A percentile compares a stretch with the other conserved stretches of the same genome.
Conservation (phyloP, 2,113 vertebrate genomes). For the Saguinus midas region DNA sequence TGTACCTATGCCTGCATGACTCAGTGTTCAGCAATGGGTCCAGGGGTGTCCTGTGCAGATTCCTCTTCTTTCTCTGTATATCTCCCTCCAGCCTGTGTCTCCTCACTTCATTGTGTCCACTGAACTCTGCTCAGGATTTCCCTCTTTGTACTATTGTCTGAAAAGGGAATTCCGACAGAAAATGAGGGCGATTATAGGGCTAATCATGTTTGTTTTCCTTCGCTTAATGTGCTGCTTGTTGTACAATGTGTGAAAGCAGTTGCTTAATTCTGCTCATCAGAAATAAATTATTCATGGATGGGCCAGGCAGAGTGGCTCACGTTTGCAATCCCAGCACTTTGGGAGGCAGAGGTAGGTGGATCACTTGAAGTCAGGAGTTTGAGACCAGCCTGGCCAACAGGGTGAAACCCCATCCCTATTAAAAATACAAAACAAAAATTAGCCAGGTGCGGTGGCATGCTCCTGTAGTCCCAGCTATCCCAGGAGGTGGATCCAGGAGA, state of each 20-base stretch:
- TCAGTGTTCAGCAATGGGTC: neutral
- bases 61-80: neutral
- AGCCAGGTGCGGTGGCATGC: no score
- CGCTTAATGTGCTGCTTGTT: neutral
- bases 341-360: no score
- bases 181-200: no score
- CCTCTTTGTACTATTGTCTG: neutral
- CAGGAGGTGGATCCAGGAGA: no score
- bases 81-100: neutral
- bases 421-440: no score
- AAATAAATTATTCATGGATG: no score
- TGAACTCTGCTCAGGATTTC: neutral
- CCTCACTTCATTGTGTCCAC: neutral
- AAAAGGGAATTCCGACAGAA: neutral
- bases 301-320: no score
- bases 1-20: fast-evolving
- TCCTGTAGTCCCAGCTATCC: no score
- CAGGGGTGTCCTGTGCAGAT: neutral
- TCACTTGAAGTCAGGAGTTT: no score
- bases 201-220: neutral
- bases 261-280: neutral
- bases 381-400: no score
- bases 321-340: no score
- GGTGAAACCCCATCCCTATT: no score
- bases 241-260: neutral